Percentiles rank a stretch among this genome's conserved stretches.
Evolutionary conservation across 2,888 invertebrate genomes (phyloP).

Genomic region (Seira musarum): DNA sequence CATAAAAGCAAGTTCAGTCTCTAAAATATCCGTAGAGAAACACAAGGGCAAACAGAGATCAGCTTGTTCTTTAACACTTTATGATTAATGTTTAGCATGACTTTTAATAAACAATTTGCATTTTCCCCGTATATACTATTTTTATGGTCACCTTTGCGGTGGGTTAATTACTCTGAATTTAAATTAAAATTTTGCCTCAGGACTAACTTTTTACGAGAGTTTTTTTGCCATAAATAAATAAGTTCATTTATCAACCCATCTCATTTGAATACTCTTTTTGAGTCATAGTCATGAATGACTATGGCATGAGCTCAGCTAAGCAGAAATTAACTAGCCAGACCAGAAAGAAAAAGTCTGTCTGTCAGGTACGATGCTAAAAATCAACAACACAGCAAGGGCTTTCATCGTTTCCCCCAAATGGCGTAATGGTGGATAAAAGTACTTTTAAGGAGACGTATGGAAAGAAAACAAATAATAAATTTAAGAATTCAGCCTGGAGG

Average conservation of each 20-base stretch:
- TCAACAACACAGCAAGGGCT: too few species aligned
- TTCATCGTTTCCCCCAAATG: too few species aligned
- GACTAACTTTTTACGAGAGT: background rate
- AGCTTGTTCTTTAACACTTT: background rate
- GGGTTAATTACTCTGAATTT: conserved; percentile 2
- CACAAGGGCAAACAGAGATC: too few species aligned
- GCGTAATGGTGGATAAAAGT: background rate
- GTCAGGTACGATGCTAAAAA: too few species aligned
- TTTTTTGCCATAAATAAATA: background rate
- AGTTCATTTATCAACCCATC: conserved; percentile 1
- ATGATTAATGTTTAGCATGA: background rate
- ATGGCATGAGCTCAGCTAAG: background rate
- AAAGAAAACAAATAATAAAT: conserved; percentile 10
- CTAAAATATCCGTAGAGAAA: too few species aligned
- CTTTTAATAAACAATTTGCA: background rate
- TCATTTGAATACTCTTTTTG: background rate
- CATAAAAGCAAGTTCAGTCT: too few species aligned
- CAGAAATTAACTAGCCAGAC: too few species aligned
- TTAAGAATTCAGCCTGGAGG: background rate
- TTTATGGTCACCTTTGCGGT: background rate
- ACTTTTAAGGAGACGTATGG: background rate
- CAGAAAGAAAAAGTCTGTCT: too few species aligned
- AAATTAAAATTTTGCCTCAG: background rate
- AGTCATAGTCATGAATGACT: background rate
- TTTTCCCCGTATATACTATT: background rate